These are phyloP conservation scores for Drosophila subpulchrella DNA, from an alignment of 1,140 invertebrate genomes.

Conservation along the genomic window DNA sequence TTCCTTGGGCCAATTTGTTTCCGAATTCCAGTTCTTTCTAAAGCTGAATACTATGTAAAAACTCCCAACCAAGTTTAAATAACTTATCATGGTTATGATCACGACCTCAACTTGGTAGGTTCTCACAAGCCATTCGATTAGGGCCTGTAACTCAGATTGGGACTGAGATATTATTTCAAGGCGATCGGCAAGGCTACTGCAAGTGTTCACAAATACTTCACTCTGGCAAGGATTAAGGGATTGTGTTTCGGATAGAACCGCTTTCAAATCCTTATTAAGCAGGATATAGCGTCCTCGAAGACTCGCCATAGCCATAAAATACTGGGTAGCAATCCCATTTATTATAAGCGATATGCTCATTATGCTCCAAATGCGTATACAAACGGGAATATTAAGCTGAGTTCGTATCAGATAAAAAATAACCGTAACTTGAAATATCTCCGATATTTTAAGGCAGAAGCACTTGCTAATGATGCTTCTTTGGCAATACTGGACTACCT, in stretches of 20 bases:
- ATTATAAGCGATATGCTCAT: neutral
- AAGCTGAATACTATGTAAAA: neutral
- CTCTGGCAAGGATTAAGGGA: neutral
- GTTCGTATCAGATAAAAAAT: too few relatives aligned
- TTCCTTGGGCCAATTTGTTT: too few relatives aligned
- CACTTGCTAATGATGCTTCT: too few relatives aligned
- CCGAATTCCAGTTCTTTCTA: neutral
- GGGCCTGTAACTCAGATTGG: neutral
- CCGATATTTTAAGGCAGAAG: too few relatives aligned
- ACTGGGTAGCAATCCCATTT: neutral
- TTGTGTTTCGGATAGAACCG: neutral
- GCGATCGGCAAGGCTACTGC: neutral
- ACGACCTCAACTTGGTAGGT: neutral
- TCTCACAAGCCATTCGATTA: neutral
- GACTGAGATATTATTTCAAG: neutral
- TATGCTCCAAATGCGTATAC: neutral
- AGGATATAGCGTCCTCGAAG: neutral
- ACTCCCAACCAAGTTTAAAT: neutral
- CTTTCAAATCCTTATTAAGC: neutral
- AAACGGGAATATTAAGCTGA: too few relatives aligned
- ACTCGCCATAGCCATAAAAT: neutral
- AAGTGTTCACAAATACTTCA: neutral
- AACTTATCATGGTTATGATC: neutral
- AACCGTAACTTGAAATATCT: too few relatives aligned
- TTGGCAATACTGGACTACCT: too few relatives aligned